phyloP scores from a whole-genome alignment of 2,888 invertebrate genomes.

The Hylaea fasciaria region DNA sequence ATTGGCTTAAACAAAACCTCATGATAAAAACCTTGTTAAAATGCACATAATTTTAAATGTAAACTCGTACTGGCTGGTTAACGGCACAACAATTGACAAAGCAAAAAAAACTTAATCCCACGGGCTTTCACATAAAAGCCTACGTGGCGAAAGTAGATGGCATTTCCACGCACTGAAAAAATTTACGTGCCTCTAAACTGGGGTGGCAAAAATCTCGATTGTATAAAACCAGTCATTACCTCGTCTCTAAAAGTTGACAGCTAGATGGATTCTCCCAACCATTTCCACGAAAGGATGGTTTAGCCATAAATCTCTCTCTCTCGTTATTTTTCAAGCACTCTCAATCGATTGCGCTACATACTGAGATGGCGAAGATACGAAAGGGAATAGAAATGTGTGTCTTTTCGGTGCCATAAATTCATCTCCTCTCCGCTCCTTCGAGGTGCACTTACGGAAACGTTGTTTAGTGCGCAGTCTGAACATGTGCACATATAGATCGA shows the following conservation, averaged over 20 bases:
- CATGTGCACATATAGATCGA: no score
- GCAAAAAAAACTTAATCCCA: no score
- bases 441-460: conserved; percentile 20
- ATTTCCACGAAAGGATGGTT: conserved; percentile 38
- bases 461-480: neutral
- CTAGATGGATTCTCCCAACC: conserved; percentile 35
- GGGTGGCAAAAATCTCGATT: neutral
- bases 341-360: conserved; percentile 32
- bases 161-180: neutral
- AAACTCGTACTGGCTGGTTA: no score
- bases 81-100: no score
- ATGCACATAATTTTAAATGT: no score
- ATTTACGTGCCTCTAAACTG: conserved; percentile 3
- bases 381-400: conserved; percentile 13
- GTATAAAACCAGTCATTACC: conserved; percentile 31
- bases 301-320: conserved; percentile 34
- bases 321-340: conserved; percentile 39
- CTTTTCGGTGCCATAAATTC: conserved; percentile 14
- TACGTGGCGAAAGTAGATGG: neutral
- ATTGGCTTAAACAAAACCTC: no score
- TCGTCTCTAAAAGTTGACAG: conserved; percentile 36
- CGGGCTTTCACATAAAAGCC: no score
- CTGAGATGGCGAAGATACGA: conserved; percentile 12
- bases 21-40: no score
- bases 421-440: conserved; percentile 2